Base-by-base conservation (phyloP, 2,888 invertebrate species). In the Brenthis daphne region DNA sequence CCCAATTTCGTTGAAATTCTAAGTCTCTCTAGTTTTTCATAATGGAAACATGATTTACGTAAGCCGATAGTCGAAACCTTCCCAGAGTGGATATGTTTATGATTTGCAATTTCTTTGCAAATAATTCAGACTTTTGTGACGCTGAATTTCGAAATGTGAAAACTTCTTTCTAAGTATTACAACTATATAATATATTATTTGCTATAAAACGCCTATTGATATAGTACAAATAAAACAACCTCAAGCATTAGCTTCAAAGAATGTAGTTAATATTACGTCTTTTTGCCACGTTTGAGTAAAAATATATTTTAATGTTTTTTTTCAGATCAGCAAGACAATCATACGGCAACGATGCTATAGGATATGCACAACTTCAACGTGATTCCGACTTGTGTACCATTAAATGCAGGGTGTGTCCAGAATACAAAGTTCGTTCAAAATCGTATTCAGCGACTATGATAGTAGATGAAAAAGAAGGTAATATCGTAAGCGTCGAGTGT, bases 401-500 rank as follows among this genome's bases (percentile, higher is more conserved):
- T n/a, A 51, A 51, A 16, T 51, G 51, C 51, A 51, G 16, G 16
- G 16, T 51, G 16, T 51, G 51, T 16, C 51, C 51, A n/a, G 51
- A 51, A 51, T 16, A 51, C 16, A 51, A 51, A 51, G 51, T 51
- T n/a, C 16, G 51, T n/a, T n/a, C 6, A 6, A 51, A 51, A n/a
- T 16, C 14, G 16, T 51, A 51, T n/a, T n/a, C 51, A 51, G 51
- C n/a, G 6, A n/a, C 51, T n/a, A n/a, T 51, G n/a, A 6, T 51
- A n/a, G 51, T 51, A n/a, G 16, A 51, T 16, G 51, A 51, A 51
- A 16, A 33, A 33, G 33, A 5, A 33, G 33, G 16, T 53, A 57
- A 57, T 43, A n/a, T 57, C 33, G n/a, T 37, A 57, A 57, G 33
- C 16, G 57, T n/a, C 37, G 20, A 37, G n/a, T 57, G 57, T 57